Conservation (phyloP, 2,888 invertebrate genomes). For the Clivina fossor region DNA sequence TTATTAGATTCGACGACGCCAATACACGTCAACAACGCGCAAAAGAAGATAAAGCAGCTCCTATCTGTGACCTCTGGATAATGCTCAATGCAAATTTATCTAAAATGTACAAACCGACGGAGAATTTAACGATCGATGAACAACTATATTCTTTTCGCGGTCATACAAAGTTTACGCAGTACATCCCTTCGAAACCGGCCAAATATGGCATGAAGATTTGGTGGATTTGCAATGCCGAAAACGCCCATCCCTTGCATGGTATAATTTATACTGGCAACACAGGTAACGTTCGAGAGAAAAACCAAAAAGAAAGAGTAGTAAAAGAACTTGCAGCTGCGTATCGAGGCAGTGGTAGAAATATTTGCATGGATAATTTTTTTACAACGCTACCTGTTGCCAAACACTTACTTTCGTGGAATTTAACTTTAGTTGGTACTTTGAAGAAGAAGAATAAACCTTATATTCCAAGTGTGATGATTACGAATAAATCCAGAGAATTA, state of each 20-base stretch:
- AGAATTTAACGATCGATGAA: slow-evolving; percentile 44
- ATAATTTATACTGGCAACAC: slow-evolving; percentile 41
- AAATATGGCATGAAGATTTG: slow-evolving; percentile 44
- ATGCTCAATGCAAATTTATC: slow-evolving; percentile 45
- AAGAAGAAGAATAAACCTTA: slow-evolving; percentile 38
- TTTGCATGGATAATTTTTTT: slow-evolving; percentile 29
- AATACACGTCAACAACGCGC: slow-evolving; percentile 41
- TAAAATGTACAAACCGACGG: slow-evolving; percentile 42
- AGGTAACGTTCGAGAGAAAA: slow-evolving; percentile 38
- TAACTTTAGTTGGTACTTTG: slow-evolving; percentile 37
- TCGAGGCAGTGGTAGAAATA: slow-evolving; percentile 22
- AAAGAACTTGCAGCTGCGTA: slow-evolving; percentile 12
- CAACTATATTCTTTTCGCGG: slow-evolving; percentile 44
- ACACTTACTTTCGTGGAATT: slow-evolving; percentile 22
- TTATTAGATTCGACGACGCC: slow-evolving; percentile 44
- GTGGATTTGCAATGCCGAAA: slow-evolving; percentile 44
- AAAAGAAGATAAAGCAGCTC: slow-evolving; percentile 43
- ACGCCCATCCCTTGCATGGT: slow-evolving; percentile 41
- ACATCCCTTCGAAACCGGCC: slow-evolving; percentile 42
- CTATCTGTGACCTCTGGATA: slow-evolving; percentile 42
- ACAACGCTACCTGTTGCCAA: slow-evolving; percentile 20
- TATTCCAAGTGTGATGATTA: slow-evolving; percentile 38
- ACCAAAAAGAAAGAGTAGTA: slow-evolving; percentile 15
- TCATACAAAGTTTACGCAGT: slow-evolving; percentile 42
- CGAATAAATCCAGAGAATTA: slow-evolving; percentile 29